A percentile compares a stretch with the other conserved stretches of the same genome.
These are phyloP conservation scores for Proisotoma minuta DNA, from an alignment of 2,888 invertebrate genomes.

Conservation along the genomic window DNA sequence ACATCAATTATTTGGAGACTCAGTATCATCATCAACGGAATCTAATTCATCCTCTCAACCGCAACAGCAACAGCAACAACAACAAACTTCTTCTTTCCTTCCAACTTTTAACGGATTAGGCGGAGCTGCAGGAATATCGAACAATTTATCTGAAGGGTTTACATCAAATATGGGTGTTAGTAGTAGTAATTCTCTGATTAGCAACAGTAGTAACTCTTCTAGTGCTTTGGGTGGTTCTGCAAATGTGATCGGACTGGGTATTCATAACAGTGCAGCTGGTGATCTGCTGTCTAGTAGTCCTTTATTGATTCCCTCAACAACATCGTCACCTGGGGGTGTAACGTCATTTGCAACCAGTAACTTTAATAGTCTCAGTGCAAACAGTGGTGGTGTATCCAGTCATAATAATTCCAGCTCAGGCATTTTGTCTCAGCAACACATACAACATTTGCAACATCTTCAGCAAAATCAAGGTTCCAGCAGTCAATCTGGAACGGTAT, in stretches of 20 bases:
- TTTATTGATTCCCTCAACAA: slow-evolving; percentile 26
- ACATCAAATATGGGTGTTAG: slow-evolving; percentile 35
- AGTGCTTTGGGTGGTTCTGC: slow-evolving; percentile 39
- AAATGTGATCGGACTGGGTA: slow-evolving; percentile 42
- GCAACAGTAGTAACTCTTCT: slow-evolving; percentile 38
- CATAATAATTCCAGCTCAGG: slow-evolving; percentile 42
- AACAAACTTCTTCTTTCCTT: slow-evolving; percentile 27
- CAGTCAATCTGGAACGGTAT: slow-evolving; percentile 42
- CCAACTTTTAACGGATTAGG: slow-evolving; percentile 33
- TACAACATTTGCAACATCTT: slow-evolving; percentile 36
- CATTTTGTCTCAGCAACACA: slow-evolving; percentile 40
- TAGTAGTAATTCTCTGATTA: slow-evolving; percentile 39
- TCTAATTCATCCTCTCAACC: slow-evolving; percentile 28
- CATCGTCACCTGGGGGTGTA: slow-evolving; percentile 27
- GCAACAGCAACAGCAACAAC: slow-evolving; percentile 30
- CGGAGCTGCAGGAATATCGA: slow-evolving; percentile 35
- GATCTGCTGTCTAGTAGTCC: slow-evolving; percentile 15
- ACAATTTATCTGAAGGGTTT: slow-evolving; percentile 39
- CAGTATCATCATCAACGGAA: slow-evolving; percentile 20
- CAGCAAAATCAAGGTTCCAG: slow-evolving; percentile 38
- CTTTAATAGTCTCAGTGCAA: slow-evolving; percentile 25
- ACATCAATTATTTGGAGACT: slow-evolving; percentile 37
- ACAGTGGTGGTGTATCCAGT: slow-evolving; percentile 38
- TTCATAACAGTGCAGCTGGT: slow-evolving; percentile 37
- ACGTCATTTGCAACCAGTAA: slow-evolving; percentile 30